phyloP scores from a whole-genome alignment of 2,797 vertebrate species.

The Sebastes paucispinis region DNA sequence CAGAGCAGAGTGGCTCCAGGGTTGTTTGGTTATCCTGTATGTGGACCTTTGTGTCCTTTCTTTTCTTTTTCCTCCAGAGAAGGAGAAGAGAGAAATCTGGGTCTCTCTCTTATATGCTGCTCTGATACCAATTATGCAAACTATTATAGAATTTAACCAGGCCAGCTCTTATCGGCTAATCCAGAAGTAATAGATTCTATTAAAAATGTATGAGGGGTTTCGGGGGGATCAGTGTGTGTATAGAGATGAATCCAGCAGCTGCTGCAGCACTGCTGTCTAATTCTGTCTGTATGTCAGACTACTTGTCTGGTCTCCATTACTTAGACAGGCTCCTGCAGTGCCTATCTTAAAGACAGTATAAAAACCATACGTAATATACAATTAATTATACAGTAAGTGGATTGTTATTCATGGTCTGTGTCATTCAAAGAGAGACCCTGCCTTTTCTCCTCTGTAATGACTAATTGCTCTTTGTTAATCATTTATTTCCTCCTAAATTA shows the following conservation, averaged over 20 bases:
- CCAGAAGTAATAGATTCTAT: slow-evolving; percentile 89
- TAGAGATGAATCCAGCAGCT: slow-evolving; percentile 73
- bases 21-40: slow-evolving; percentile 71
- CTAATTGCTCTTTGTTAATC: slow-evolving; percentile 55
- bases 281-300: slow-evolving; percentile 60
- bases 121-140: slow-evolving; percentile 86
- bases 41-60: slow-evolving; percentile 71
- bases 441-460: slow-evolving; percentile 27
- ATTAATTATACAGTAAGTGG: slow-evolving; percentile 61
- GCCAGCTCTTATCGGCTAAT: slow-evolving; percentile 85
- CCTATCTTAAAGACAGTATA: slow-evolving; percentile 35
- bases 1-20: slow-evolving; percentile 53
- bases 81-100: slow-evolving; percentile 66
- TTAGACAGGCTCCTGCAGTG: slow-evolving; percentile 54
- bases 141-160: slow-evolving; percentile 86
- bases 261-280: slow-evolving; percentile 70
- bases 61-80: slow-evolving; percentile 35
- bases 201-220: slow-evolving; percentile 85
- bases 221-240: slow-evolving; percentile 23
- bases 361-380: slow-evolving; percentile 57
- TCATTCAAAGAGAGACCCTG: slow-evolving; percentile 25
- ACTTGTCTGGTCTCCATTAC: slow-evolving; percentile 71
- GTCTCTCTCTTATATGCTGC: slow-evolving; percentile 67
- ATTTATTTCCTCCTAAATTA: slow-evolving; percentile 65
- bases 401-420: slow-evolving; percentile 50